Percentiles rank a stretch among this genome's conserved stretches.
Evolutionary conservation across 2,113 vertebrate species (phyloP).

Genomic region (Nothocercus julius): DNA sequence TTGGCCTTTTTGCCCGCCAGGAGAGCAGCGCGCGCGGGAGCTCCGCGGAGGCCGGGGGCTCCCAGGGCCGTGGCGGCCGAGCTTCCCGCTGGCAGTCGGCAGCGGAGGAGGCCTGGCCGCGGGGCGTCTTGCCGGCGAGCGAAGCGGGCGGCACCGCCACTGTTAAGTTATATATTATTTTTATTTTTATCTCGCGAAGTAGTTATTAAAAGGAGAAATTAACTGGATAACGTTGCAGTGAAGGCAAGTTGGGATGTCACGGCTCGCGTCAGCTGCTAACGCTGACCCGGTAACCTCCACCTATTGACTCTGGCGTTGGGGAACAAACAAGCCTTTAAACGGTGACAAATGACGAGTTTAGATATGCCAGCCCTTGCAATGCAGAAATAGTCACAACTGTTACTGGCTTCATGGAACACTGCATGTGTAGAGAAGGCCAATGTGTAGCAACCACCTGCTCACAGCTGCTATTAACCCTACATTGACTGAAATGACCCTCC

Average conservation of each 20-base stretch:
- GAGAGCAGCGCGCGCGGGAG: conserved; percentile 69
- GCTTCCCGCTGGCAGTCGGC: too few species aligned
- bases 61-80: too few species aligned
- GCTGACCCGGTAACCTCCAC: conserved; percentile 69
- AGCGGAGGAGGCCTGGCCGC: too few species aligned
- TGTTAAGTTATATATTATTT: conserved; percentile 72
- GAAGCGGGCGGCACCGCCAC: conserved; percentile 65
- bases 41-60: too few species aligned
- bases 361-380: conserved; percentile 70
- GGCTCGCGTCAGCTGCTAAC: conserved; percentile 65
- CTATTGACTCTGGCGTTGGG: conserved; percentile 58
- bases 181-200: conserved; percentile 14
- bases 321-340: conserved; percentile 60
- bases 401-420: conserved; percentile 75
- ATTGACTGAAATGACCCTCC: conserved; percentile 79
- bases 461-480: conserved; percentile 81
- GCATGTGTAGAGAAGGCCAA: conserved; percentile 78
- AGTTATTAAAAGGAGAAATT: conserved; percentile 69
- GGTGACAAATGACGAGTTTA: conserved; percentile 52
- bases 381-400: conserved; percentile 71
- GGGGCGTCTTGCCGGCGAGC: too few species aligned
- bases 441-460: conserved; percentile 80
- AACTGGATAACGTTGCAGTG: conserved; percentile 81
- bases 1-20: conserved; percentile 73
- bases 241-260: conserved; percentile 71